Evolutionary conservation across 2,797 vertebrate genomes (phyloP).

Genomic region (Crax fasciolata): DNA sequence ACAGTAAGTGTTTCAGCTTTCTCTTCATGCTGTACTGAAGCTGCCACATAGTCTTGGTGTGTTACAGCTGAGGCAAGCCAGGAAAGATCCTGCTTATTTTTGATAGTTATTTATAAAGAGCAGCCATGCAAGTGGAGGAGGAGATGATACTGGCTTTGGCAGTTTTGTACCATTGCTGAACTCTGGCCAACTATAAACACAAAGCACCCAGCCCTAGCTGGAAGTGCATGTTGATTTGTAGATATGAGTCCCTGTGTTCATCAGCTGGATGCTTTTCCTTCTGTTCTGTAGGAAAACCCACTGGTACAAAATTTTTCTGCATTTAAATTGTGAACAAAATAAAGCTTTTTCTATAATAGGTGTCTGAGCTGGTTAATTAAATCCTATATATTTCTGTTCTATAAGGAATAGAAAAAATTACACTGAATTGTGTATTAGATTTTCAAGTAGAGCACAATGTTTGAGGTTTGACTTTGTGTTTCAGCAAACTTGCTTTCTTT

Average conservation of each 20-base stretch:
- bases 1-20: background rate
- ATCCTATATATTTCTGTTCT: background rate
- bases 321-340: background rate
- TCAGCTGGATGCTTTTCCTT: background rate
- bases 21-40: background rate
- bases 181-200: background rate
- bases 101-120: fast-evolving
- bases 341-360: background rate
- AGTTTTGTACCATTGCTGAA: background rate
- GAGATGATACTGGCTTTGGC: background rate
- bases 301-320: background rate
- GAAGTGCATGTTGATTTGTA: background rate
- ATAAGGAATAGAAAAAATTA: background rate
- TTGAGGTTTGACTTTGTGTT: background rate
- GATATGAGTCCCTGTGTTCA: background rate
- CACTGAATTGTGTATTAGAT: background rate
- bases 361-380: background rate
- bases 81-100: background rate
- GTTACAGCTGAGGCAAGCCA: background rate
- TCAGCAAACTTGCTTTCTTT: background rate
- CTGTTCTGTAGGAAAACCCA: background rate
- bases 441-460: background rate
- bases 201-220: background rate
- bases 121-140: fast-evolving
- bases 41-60: background rate